Percentiles rank a stretch among this genome's conserved stretches.
These are phyloP conservation scores for Hirudo medicinalis DNA, from an alignment of 1,140 invertebrate species.

Conservation along the genomic window DNA sequence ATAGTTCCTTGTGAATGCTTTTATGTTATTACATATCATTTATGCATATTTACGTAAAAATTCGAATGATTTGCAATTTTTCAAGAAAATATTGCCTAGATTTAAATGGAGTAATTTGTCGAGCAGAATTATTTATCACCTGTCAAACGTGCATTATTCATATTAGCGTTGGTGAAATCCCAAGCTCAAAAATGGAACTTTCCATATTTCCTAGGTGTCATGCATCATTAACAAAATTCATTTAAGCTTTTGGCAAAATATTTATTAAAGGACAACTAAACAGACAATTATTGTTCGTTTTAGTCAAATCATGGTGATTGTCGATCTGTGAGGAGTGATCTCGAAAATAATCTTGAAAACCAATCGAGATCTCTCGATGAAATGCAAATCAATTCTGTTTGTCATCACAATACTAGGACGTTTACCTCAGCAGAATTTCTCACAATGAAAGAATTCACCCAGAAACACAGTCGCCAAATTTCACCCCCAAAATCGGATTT, in stretches of 20 bases:
- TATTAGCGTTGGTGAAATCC: not conserved
- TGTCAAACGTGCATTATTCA: conserved; percentile 29
- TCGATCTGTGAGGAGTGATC: too few species aligned
- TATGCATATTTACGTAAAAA: not conserved
- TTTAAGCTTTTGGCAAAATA: not conserved
- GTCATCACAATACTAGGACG: conserved; percentile 31
- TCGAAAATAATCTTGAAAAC: too few species aligned
- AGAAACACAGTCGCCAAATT: too few species aligned
- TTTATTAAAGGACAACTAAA: too few species aligned
- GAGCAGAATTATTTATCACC: not conserved
- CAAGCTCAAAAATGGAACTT: not conserved
- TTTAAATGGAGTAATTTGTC: not conserved
- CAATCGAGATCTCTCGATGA: too few species aligned
- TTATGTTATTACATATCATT: too few species aligned
- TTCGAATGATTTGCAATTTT: not conserved
- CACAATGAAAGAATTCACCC: not conserved
- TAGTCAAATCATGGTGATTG: too few species aligned
- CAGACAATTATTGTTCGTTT: too few species aligned
- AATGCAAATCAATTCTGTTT: too few species aligned
- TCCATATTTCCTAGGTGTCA: not conserved
- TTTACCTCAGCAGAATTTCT: not conserved
- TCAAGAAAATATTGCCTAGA: not conserved
- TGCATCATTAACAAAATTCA: conserved; percentile 28
- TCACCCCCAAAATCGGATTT: not conserved
- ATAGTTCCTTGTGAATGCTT: too few species aligned